Evolutionary conservation across 2,113 vertebrate genomes (phyloP), one percentile per base, ranked within the genome.

Genomic region (Scortum barcoo): DNA sequence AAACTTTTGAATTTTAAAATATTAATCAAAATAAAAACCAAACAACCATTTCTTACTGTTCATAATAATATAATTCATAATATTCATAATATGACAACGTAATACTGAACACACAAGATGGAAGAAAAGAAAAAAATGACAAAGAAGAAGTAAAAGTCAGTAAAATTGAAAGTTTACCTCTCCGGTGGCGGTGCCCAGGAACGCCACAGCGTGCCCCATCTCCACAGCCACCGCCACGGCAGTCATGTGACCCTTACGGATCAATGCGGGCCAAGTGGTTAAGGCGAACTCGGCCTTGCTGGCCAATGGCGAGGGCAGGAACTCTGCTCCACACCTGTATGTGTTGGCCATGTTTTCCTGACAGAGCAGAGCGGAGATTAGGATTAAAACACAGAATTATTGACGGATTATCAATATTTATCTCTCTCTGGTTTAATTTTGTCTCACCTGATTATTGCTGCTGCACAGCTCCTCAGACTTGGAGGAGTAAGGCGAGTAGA

Each of bases 301-400:
- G 89, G 97, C 98, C 94, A 99, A 86, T 0, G 98, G 97, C 30
- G 99, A 97, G 0, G 97, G 97, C 81, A 99, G 95, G 90, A 98
- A 97, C 85, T 99, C 98, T 0, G 93, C 97, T 51, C 98, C 98
- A 56, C 98, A 99, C 1, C 57, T 92, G 88, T 96, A 97, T 1
- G 0, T 80, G 36, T 74, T 10, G 2, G 72, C 80, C 82, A 81
- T 80, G 24, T 70, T 1, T 0, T 66, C 57, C 87, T 95, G 72
- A 46, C 0, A 40, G 48, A 56, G 54, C 22, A 24, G 11, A 72
- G 2, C 0, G 42, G 26, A 20, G 58, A 54, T 26, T 0, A 46
- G 16, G 60, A 33, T 0, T 7, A 1, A 58, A 42, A 54, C 28
- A 26, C 0, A 12, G 40, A 65, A 6, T 20, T 19, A 44, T 12